Percentiles rank a stretch among this genome's conserved stretches.
Evolutionary conservation across 2,888 invertebrate genomes (phyloP).

Genomic region (Mesorhabditis sp.): DNA sequence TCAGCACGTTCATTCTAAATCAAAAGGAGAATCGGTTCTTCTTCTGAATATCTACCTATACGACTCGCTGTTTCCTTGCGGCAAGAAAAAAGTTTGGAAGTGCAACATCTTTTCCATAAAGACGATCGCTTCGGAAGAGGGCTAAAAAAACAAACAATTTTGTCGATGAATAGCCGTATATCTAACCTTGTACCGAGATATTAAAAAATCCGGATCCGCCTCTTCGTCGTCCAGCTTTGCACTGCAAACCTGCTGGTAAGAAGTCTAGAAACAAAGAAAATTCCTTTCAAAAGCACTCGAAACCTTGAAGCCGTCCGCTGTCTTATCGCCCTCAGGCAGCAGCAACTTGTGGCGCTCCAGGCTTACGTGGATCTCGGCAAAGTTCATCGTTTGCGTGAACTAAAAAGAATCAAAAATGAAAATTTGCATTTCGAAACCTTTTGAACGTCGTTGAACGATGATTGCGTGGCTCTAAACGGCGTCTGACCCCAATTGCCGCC

Average conservation of each 20-base stretch:
- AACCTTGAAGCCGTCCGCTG: background rate
- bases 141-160: background rate
- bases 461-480: background rate
- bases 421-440: too few relatives aligned
- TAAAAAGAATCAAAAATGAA: background rate
- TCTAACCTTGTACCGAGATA: background rate
- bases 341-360: background rate
- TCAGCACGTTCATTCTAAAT: background rate
- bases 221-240: background rate
- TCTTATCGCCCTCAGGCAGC: background rate
- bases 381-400: constrained; percentile 9
- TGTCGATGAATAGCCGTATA: background rate
- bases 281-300: too few relatives aligned
- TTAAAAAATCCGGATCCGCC: background rate
- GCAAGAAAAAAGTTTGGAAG: constrained; percentile 4
- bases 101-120: constrained; percentile 3
- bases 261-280: too few relatives aligned
- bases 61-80: background rate
- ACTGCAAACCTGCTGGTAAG: too few relatives aligned
- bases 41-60: background rate
- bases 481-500: constrained; percentile 13
- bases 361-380: constrained; percentile 2
- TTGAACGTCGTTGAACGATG: too few relatives aligned
- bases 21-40: background rate
- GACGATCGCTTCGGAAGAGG: background rate